Percentiles rank a stretch among this genome's conserved stretches.
Conservation (phyloP, 2,888 invertebrate genomes). For the Quadroppia sp. region DNA sequence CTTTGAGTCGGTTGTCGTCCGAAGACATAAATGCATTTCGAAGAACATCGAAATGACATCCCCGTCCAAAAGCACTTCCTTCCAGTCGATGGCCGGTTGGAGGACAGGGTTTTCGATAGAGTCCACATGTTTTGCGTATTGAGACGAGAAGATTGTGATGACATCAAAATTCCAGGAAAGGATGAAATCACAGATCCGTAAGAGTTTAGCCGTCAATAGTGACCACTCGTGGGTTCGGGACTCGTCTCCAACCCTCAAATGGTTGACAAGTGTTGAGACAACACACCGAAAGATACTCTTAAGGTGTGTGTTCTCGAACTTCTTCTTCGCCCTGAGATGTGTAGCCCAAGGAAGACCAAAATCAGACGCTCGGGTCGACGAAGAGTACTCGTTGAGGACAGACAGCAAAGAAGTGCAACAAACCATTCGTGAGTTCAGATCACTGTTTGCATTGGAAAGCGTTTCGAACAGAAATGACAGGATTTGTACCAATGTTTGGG, state of each 20-base stretch:
- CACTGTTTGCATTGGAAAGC: constrained; percentile 18
- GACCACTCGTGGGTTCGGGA: constrained; percentile 54
- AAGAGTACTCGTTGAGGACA: constrained; percentile 82
- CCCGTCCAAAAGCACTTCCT: constrained; percentile 69
- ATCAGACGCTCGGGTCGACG: constrained; percentile 76
- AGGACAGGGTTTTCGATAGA: constrained; percentile 42
- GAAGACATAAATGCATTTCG: constrained; percentile 55
- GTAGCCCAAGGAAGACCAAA: constrained; percentile 83
- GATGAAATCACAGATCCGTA: constrained; percentile 73
- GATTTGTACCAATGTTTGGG: constrained; percentile 7
- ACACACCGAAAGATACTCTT: constrained; percentile 66
- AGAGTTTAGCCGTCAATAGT: constrained; percentile 63
- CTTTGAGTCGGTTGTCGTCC: constrained; percentile 22
- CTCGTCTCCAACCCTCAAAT: constrained; percentile 58
- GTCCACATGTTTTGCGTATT: constrained; percentile 42
- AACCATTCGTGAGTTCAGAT: constrained; percentile 58
- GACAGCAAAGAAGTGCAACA: constrained; percentile 78
- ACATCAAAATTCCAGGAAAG: constrained; percentile 70
- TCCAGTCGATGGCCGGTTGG: constrained; percentile 64
- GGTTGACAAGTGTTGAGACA: constrained; percentile 61
- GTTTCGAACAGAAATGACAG: constrained; percentile 26
- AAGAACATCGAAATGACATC: constrained; percentile 72
- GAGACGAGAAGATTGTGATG: constrained; percentile 40
- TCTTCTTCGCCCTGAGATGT: constrained; percentile 74
- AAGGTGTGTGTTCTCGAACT: constrained; percentile 74